Evolutionary conservation across 2,797 vertebrate species (phyloP), one percentile per base, ranked within the genome.

Genomic region (Lutra lutra): DNA sequence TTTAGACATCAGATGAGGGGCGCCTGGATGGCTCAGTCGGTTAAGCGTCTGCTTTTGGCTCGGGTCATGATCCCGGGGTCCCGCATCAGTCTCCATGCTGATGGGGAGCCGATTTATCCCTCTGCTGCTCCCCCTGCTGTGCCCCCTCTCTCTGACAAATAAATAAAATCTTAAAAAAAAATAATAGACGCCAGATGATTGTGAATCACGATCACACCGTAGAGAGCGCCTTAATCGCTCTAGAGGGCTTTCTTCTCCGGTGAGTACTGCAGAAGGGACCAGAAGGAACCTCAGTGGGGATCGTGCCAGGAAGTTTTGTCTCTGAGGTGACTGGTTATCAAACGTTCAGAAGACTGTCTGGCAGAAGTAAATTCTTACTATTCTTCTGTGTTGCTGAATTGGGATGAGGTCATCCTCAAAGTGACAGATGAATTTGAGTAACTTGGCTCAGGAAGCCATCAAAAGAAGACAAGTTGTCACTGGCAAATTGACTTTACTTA

Each of bases 221-320:
- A 56, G 64, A 72, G 25, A 38, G 10, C n/a, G 18, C 78, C 51
- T 82, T 32, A 14, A 70, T 5, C 10, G 25, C 25, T 27, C 38
- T 14, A 9, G 25, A 62, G 72, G 15, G 18, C 20, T 60, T 27
- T 66, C 38, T 68, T 38, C 10, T 5, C 27, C 51, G 29, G 8
- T 2, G 29, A 60, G 18, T 43, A 68, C 29, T 62, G 7, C 21
- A 48, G 54, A 72, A 38, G 3, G 17, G 27, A 29, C 38, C 32
- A n/a, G 15, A 27, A n/a, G 56, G 58, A 7, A 62, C 0, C 18
- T 27, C 18, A 14, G 46, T 2, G 4, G 58, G n/a, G 29, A 46
- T 14, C 4, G 46, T 0, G 0, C 38, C 38, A 29, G 8, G 1
- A 8, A 7, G 7, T 3, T 62, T 2, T 17, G 27, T 73, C 60